Evolutionary conservation across 2,797 vertebrate species (phyloP).

Genomic region (Loris lydekkerianus): DNA sequence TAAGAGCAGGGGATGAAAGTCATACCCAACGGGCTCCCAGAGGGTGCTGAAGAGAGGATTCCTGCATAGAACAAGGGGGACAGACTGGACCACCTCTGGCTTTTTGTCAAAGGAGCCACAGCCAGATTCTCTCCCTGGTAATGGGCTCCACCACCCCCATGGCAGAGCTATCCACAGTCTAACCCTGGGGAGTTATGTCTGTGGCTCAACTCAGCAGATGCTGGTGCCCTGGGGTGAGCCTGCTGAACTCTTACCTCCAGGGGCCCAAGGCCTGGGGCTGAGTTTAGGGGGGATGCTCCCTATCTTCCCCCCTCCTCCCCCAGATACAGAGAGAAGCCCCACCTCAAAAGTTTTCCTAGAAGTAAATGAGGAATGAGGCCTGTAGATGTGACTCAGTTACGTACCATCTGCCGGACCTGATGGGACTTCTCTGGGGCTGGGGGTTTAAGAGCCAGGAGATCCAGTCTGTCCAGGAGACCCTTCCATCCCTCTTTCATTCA

Average conservation of each 20-base stretch:
- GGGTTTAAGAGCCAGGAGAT: neutral
- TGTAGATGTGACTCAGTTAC: neutral
- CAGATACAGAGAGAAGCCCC: neutral
- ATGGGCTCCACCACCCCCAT: too few species aligned
- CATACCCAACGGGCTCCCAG: neutral
- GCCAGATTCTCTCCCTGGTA: too few species aligned
- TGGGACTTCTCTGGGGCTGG: neutral
- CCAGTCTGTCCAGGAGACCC: neutral
- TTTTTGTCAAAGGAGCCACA: neutral
- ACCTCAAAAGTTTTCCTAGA: neutral
- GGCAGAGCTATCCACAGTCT: too few species aligned
- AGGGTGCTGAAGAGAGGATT: conserved; percentile 9
- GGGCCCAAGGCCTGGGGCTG: neutral
- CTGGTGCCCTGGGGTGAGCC: neutral
- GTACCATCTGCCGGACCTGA: neutral
- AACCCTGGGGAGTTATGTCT: neutral
- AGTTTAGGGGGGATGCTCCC: neutral
- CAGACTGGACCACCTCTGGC: neutral
- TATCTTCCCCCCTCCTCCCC: neutral
- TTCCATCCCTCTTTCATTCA: neutral
- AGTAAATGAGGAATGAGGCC: neutral
- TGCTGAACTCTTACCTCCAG: neutral
- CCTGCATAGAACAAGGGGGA: neutral
- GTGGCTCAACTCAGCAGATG: neutral
- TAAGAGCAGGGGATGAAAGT: neutral